These are phyloP conservation scores for Diaphora mendica DNA, from an alignment of 2,888 invertebrate genomes.

Conservation along the genomic window DNA sequence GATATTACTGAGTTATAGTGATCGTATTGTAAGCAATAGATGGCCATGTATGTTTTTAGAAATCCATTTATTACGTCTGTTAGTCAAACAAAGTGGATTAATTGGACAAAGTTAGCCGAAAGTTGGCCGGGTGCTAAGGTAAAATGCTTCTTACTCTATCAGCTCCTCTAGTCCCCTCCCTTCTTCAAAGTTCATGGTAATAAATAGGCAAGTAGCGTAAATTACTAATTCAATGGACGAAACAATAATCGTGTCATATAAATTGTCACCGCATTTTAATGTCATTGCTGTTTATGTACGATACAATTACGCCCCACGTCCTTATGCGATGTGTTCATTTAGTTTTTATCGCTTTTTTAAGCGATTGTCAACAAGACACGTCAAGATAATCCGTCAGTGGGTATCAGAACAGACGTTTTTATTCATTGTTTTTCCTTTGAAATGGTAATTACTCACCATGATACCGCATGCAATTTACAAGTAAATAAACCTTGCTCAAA, in stretches of 20 bases:
- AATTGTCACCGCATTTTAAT: background rate
- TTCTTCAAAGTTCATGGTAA: too few species aligned
- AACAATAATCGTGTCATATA: constrained; percentile 3
- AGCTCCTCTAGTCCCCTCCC: background rate
- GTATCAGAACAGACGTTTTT: background rate
- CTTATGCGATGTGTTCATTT: constrained; percentile 18
- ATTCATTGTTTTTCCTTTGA: background rate
- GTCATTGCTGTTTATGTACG: background rate
- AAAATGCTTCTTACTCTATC: background rate
- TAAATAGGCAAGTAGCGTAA: background rate
- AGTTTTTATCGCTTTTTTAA: constrained; percentile 17
- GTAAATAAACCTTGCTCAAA: background rate
- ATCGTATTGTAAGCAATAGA: background rate
- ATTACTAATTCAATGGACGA: background rate
- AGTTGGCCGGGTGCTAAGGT: background rate
- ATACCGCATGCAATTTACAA: background rate
- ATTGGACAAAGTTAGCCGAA: too few species aligned
- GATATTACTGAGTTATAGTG: too few species aligned
- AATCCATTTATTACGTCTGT: background rate
- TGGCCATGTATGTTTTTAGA: background rate
- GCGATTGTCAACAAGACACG: constrained; percentile 5
- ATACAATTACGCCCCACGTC: constrained; percentile 9
- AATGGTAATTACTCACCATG: constrained; percentile 11
- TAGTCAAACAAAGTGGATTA: background rate
- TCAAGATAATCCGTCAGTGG: constrained; percentile 12